phyloP scores from a whole-genome alignment of 2,888 invertebrate genomes.

The Synanthedon formicaeformis region DNA sequence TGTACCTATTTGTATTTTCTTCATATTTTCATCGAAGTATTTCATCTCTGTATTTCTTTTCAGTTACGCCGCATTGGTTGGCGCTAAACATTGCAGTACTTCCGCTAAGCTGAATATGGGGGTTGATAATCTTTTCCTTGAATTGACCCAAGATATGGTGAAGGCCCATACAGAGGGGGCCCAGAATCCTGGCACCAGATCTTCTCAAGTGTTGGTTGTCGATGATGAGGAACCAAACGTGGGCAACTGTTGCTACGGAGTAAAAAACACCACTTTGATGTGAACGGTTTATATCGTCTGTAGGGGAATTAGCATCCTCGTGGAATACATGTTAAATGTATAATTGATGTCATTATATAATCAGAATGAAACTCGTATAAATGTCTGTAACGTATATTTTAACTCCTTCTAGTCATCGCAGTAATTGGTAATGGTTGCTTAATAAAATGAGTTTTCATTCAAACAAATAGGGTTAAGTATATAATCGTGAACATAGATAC shows the following conservation, averaged over 20 bases:
- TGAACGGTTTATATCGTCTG: too few species aligned
- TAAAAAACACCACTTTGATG: too few species aligned
- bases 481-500: too few species aligned
- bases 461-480: too few species aligned
- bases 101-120: slow-evolving; percentile 94
- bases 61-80: slow-evolving; percentile 91
- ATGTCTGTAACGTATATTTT: too few species aligned
- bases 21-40: background rate
- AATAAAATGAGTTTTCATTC: too few species aligned
- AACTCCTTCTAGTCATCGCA: too few species aligned
- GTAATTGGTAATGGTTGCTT: too few species aligned
- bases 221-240: slow-evolving; percentile 43
- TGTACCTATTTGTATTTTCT: background rate
- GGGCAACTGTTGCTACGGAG: background rate
- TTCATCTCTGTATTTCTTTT: slow-evolving; percentile 18
- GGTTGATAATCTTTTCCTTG: slow-evolving; percentile 90
- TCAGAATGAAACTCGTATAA: too few species aligned
- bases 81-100: slow-evolving; percentile 91
- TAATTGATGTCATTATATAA: too few species aligned
- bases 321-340: too few species aligned
- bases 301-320: too few species aligned
- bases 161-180: slow-evolving; percentile 36
- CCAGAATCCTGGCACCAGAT: slow-evolving; percentile 28
- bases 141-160: slow-evolving; percentile 84
- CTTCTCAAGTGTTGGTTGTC: slow-evolving; percentile 49